Conservation (phyloP, 2,888 invertebrate genomes). For the Cacoxenus indagator region DNA sequence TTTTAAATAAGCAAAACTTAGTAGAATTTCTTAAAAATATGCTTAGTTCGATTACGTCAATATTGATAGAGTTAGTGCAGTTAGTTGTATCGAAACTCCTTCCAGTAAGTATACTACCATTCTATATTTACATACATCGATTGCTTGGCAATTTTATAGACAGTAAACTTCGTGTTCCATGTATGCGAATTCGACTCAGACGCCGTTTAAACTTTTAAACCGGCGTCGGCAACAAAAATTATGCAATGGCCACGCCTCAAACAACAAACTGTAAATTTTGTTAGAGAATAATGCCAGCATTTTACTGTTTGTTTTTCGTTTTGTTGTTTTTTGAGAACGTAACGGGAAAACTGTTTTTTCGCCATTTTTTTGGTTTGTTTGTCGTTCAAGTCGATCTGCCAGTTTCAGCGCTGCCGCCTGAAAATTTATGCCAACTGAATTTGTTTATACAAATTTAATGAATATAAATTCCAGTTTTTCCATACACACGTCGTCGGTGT, state of each 20-base stretch:
- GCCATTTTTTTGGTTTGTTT: not conserved
- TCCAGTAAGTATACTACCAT: too few relatives aligned
- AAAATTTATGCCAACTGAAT: conserved; percentile 63
- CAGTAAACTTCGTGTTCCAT: too few relatives aligned
- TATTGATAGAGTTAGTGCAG: too few relatives aligned
- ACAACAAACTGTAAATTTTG: not conserved
- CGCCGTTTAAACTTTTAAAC: not conserved
- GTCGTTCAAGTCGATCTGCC: not conserved
- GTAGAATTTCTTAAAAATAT: too few relatives aligned
- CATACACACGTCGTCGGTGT: conserved; percentile 39
- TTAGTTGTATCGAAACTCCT: too few relatives aligned
- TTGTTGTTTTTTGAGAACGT: not conserved
- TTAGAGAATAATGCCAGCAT: not conserved
- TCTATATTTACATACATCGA: too few relatives aligned
- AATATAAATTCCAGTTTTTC: conserved; percentile 53
- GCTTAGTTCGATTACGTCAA: too few relatives aligned
- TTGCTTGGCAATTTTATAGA: too few relatives aligned
- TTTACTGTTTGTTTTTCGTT: not conserved
- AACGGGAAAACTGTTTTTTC: not conserved
- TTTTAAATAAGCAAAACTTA: too few relatives aligned
- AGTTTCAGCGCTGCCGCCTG: not conserved
- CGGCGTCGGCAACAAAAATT: not conserved
- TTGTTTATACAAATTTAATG: conserved; percentile 69
- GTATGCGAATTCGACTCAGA: too few relatives aligned
- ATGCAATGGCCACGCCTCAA: conserved; percentile 2